These are phyloP conservation scores for Drosophila sordidula DNA, from an alignment of 2,888 invertebrate genomes.

Conservation along the genomic window DNA sequence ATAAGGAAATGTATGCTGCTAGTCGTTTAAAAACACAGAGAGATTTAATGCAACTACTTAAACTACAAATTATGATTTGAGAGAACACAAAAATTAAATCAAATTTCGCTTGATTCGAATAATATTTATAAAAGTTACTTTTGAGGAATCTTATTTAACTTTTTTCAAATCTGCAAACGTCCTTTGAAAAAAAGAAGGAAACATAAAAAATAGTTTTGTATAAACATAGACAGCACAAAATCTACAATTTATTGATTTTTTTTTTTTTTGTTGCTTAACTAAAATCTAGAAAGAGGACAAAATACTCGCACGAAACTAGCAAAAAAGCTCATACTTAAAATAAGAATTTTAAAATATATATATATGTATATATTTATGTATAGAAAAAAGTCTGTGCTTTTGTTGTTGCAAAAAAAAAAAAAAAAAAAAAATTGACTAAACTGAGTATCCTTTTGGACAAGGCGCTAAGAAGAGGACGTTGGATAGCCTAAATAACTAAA, in stretches of 20 bases:
- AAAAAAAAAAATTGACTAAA: conserved; percentile 63
- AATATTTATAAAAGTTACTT: neutral
- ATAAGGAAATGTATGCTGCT: conserved; percentile 9
- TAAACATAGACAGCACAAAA: conserved; percentile 21
- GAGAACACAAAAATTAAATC: conserved; percentile 2
- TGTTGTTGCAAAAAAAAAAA: conserved; percentile 1
- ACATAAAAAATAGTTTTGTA: conserved; percentile 1
- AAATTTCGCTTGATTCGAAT: neutral
- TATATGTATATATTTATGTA: neutral
- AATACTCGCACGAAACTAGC: conserved; percentile 17
- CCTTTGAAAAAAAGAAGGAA: conserved; percentile 4
- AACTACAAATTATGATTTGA: conserved; percentile 1
- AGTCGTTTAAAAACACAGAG: neutral
- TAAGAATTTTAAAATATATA: conserved; percentile 4
- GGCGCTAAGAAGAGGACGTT: conserved; percentile 30
- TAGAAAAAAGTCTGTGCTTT: conserved; percentile 35
- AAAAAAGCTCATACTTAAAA: conserved; percentile 18
- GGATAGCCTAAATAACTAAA: conserved; percentile 33
- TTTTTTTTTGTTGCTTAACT: neutral
- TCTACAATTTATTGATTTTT: neutral
- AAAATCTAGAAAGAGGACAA: conserved; percentile 5
- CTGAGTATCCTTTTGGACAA: conserved; percentile 64
- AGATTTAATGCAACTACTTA: conserved; percentile 26
- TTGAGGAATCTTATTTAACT: conserved; percentile 9
- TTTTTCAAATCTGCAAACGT: conserved; percentile 1